Conservation (phyloP, 2,113 vertebrate species). For the Shinisaurus crocodilurus region DNA sequence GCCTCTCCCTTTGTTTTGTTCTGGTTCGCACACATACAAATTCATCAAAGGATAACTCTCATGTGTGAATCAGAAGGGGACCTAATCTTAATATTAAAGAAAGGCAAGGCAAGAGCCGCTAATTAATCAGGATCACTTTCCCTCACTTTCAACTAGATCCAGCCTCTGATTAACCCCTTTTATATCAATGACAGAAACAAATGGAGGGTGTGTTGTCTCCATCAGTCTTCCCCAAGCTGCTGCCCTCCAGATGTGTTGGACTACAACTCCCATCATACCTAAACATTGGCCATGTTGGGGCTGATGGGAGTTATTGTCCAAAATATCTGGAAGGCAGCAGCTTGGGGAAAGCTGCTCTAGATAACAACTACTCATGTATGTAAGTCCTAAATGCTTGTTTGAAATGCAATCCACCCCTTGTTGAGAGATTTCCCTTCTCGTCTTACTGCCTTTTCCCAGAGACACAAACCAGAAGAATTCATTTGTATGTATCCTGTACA, state of each 20-base stretch:
- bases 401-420: not conserved
- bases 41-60: not conserved
- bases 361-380: not conserved
- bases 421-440: not conserved
- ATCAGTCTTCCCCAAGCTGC: too few species aligned
- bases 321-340: too few species aligned
- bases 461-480: not conserved
- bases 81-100: not conserved
- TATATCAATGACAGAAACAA: not conserved
- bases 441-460: not conserved
- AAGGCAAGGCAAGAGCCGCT: not conserved
- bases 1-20: not conserved
- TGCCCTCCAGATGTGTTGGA: too few species aligned
- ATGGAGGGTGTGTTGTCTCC: not conserved
- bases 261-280: too few species aligned
- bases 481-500: conserved; percentile 8
- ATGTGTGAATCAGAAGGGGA: not conserved
- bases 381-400: not conserved
- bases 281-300: too few species aligned
- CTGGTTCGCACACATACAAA: not conserved
- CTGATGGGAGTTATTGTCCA: too few species aligned
- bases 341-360: too few species aligned
- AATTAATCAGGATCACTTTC: not conserved
- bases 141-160: not conserved
- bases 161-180: not conserved